These are phyloP conservation scores for Arge pagana DNA, from an alignment of 2,888 invertebrate species.

Conservation along the genomic window DNA sequence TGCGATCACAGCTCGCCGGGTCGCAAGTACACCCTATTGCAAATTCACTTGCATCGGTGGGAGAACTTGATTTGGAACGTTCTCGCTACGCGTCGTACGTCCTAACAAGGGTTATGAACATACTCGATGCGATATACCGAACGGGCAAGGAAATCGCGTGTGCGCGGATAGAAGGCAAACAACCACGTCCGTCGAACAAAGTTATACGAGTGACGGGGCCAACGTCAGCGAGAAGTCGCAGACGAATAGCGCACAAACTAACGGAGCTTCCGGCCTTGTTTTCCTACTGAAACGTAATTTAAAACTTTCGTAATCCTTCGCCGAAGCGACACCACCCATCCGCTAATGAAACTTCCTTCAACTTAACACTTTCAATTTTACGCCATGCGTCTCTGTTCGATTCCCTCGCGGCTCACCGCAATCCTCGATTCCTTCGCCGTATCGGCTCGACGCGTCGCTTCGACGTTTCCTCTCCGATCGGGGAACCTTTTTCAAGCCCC, in stretches of 20 bases:
- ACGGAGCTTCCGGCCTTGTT: slow-evolving; percentile 32
- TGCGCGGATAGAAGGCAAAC: background rate
- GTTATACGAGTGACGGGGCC: slow-evolving; percentile 8
- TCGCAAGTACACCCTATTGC: too few relatives aligned
- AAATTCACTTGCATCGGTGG: too few relatives aligned
- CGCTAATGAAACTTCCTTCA: slow-evolving; percentile 52
- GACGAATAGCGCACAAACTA: slow-evolving; percentile 10
- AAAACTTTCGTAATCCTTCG: slow-evolving; percentile 49
- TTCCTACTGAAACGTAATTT: slow-evolving; percentile 53
- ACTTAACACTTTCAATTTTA: slow-evolving; percentile 51
- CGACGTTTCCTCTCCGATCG: slow-evolving; percentile 6
- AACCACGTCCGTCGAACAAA: background rate
- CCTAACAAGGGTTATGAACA: too few relatives aligned
- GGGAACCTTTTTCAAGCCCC: slow-evolving; percentile 7
- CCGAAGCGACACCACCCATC: slow-evolving; percentile 41
- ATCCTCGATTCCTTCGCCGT: slow-evolving; percentile 4
- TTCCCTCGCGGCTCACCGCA: too few relatives aligned
- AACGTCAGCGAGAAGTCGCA: slow-evolving; percentile 1
- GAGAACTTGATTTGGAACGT: too few relatives aligned
- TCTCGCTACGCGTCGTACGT: too few relatives aligned
- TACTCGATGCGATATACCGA: too few relatives aligned
- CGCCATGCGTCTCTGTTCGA: slow-evolving; percentile 25
- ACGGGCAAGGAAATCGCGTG: too few relatives aligned
- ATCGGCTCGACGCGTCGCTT: slow-evolving; percentile 9
- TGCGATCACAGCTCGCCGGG: too few relatives aligned